Evolutionary conservation across 2,113 vertebrate species (phyloP).

Genomic region (Chamaea fasciata): DNA sequence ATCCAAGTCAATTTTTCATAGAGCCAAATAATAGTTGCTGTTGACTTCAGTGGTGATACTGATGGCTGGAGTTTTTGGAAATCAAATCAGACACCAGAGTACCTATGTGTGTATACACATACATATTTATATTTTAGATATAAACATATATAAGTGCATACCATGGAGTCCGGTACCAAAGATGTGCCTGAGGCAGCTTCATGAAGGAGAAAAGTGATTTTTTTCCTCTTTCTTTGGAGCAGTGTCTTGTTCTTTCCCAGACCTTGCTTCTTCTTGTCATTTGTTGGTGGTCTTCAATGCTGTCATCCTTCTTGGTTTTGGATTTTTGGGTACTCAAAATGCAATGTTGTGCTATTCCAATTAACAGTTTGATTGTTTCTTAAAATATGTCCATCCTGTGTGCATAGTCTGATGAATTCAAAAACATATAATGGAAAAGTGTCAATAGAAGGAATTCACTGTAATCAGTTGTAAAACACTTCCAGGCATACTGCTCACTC

Average conservation of each 20-base stretch:
- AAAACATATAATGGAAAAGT: background rate
- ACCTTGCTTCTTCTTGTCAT: background rate
- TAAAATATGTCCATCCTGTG: background rate
- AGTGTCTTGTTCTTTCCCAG: background rate
- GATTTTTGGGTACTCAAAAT: background rate
- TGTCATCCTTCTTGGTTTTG: background rate
- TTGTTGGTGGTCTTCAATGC: background rate
- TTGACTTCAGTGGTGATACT: background rate
- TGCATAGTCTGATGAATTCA: background rate
- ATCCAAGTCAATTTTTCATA: background rate
- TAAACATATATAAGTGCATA: no score
- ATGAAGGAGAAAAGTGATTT: background rate
- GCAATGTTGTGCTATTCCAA: rapidly evolving
- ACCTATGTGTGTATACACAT: no score
- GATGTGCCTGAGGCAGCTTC: background rate
- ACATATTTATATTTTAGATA: background rate
- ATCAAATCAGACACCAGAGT: background rate
- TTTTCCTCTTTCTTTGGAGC: background rate
- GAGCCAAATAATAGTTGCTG: background rate
- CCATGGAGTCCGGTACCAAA: background rate
- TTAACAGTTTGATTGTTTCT: background rate
- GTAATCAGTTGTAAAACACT: background rate
- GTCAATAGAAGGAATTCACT: background rate
- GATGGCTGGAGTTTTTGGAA: background rate
- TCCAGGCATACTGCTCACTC: background rate